Conservation (phyloP, 2,113 vertebrate species). For the Tetrao urogallus region DNA sequence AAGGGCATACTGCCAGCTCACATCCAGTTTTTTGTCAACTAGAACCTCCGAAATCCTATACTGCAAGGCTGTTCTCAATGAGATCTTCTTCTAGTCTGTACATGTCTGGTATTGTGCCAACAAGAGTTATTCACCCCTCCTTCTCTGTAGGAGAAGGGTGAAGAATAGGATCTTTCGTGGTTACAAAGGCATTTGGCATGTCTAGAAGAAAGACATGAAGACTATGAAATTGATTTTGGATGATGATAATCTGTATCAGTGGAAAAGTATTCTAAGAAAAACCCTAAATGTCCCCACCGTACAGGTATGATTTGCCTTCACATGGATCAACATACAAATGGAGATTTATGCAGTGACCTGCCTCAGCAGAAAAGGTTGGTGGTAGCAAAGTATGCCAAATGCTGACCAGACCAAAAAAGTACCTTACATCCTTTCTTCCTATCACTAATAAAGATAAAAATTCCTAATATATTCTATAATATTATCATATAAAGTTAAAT, state of each 20-base stretch:
- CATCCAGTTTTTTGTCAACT: too few relatives aligned
- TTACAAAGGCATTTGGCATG: background rate
- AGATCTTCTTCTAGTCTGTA: too few relatives aligned
- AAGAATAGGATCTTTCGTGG: rapidly evolving
- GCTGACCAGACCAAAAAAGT: background rate
- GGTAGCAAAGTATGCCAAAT: background rate
- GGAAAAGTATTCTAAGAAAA: background rate
- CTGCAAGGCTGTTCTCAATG: background rate
- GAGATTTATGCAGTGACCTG: rapidly evolving
- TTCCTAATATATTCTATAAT: background rate
- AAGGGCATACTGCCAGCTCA: too few relatives aligned
- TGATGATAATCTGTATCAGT: background rate
- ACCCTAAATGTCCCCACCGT: background rate
- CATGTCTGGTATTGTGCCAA: too few relatives aligned
- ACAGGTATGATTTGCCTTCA: background rate
- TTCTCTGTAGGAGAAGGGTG: too few relatives aligned
- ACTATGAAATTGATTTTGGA: background rate
- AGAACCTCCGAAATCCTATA: background rate
- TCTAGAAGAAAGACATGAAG: background rate
- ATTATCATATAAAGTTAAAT: too few relatives aligned
- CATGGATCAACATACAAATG: background rate
- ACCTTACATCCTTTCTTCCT: background rate
- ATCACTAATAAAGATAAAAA: background rate
- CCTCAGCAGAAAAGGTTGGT: background rate
- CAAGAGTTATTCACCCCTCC: too few relatives aligned